Conservation (phyloP, 2,888 invertebrate species). For the Fragum whitleyi region DNA sequence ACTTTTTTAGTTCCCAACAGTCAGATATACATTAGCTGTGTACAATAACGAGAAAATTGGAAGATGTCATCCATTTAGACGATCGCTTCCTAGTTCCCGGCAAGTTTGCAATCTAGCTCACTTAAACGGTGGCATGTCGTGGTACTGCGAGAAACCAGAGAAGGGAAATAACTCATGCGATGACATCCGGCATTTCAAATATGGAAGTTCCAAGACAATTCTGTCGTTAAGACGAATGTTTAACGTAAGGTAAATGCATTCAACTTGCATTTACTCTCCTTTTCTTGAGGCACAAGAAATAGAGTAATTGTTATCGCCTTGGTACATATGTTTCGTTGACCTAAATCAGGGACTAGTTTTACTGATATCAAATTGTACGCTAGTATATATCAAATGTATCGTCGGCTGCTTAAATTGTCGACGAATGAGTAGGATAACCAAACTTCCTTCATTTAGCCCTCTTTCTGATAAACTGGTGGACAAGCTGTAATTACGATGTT, state of each 20-base stretch:
- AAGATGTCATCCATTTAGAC: background rate
- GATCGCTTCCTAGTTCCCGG: background rate
- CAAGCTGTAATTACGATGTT: too few species aligned
- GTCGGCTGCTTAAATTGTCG: too few species aligned
- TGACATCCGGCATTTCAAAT: background rate
- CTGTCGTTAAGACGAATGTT: background rate
- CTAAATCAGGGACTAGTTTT: too few species aligned
- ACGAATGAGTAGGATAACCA: too few species aligned
- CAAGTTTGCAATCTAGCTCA: background rate
- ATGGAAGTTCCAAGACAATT: background rate
- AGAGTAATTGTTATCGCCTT: too few species aligned
- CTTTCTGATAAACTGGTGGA: too few species aligned
- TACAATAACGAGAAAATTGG: background rate
- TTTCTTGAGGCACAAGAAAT: too few species aligned
- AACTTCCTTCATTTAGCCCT: too few species aligned
- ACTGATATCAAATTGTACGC: too few species aligned
- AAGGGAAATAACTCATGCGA: background rate
- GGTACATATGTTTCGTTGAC: too few species aligned
- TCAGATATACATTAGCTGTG: background rate
- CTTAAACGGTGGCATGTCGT: slow-evolving; percentile 7
- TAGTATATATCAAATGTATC: too few species aligned
- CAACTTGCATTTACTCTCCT: background rate
- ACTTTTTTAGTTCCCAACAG: background rate
- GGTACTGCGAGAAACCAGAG: slow-evolving; percentile 9
- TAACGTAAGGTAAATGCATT: background rate